Evolutionary conservation across 2,113 vertebrate genomes (phyloP), one percentile per base, ranked within the genome.

Genomic region (Corvus cornix): DNA sequence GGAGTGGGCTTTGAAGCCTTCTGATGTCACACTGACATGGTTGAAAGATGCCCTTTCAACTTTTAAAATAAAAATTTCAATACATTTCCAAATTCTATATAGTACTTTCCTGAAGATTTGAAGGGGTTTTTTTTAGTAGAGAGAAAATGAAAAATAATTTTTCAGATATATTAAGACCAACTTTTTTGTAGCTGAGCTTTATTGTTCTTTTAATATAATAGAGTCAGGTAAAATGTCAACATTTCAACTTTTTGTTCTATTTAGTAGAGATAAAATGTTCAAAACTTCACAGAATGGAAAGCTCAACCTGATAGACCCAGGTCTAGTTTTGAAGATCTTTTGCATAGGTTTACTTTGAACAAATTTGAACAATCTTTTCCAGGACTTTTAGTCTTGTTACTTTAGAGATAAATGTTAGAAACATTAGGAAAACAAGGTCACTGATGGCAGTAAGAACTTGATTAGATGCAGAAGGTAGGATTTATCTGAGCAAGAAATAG

Each of bases 201-300:
- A 77, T 27, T 84, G n/a, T 74, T 72, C 91, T 89, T 92, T 89
- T 67, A 80, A 62, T 81, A 84, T 14, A 55, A 10, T 59, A 74
- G 56, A 93, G 43, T 90, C 72, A 90, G 35, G 21, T 70, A 90
- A 95, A 95, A 96, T 81, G 76, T 70, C 92, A 97, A 74, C 68
- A 92, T 86, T 93, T 86, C 31, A 88, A 63, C 83, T 84, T 95
- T 56, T 80, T 92, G 31, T 93, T 95, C 73, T 62, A 17, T 76
- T 93, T 93, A 27, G 4, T 90, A 93, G 41, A 87, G 62, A 80
- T 22, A 96, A 91, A 74, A 35, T 62, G 80, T 85, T 93, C 33
- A 63, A 85, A 90, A 83, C 67, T 51, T 94, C 21, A 24, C 49
- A 91, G 46, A 27, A 44, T 79, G 46, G 56, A 92, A 95, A 89